Evolutionary conservation across 2,797 vertebrate genomes (phyloP).

Genomic region (Muscicapa comitata): DNA sequence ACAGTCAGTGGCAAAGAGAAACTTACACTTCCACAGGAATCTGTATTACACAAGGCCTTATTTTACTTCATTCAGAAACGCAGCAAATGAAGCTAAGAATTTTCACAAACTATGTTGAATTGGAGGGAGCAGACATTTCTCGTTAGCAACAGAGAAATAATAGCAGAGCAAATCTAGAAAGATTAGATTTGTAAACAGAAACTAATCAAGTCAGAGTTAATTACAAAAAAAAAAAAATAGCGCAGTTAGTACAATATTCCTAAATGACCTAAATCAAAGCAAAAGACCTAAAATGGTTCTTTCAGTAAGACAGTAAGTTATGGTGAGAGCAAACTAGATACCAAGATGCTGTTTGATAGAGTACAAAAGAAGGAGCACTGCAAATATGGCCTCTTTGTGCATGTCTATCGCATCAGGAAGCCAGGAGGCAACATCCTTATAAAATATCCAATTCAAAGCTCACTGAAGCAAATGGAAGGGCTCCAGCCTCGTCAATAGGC

Average conservation of each 20-base stretch:
- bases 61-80: not conserved
- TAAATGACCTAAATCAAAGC: not conserved
- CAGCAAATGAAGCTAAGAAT: not conserved
- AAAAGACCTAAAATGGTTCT: not conserved
- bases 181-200: not conserved
- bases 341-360: not conserved
- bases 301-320: not conserved
- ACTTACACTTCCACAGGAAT: not conserved
- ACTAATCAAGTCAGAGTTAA: not conserved
- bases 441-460: conserved; percentile 58
- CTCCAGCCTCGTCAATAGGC: conserved; percentile 58
- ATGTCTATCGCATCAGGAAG: conserved; percentile 4
- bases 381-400: conserved; percentile 40
- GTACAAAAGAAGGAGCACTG: not conserved
- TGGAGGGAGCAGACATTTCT: not conserved
- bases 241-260: not conserved
- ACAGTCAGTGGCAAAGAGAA: not conserved
- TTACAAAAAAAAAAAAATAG: not conserved
- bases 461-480: conserved; percentile 57
- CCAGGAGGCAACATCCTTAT: conserved; percentile 51
- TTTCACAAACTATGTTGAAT: not conserved
- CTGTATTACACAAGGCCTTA: not conserved
- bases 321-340: not conserved
- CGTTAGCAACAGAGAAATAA: not conserved
- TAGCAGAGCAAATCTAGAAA: not conserved